phyloP scores from a whole-genome alignment of 2,888 invertebrate genomes.

The Gortyna flavago region DNA sequence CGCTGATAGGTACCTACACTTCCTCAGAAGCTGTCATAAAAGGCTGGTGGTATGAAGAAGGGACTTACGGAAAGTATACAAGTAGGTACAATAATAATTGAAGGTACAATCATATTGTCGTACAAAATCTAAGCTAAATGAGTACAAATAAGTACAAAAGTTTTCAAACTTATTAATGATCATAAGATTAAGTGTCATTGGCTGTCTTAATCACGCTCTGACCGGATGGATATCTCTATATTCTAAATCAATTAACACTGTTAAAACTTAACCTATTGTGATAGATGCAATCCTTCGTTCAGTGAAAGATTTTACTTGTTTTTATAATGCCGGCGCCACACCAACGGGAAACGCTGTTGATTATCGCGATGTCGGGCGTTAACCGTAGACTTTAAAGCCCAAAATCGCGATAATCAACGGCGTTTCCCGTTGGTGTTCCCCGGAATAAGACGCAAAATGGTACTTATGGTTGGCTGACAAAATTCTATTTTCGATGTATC shows the following conservation, averaged over 20 bases:
- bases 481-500: conserved; percentile 42
- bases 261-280: conserved; percentile 1
- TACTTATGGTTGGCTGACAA: not conserved
- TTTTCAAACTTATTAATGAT: conserved; percentile 58
- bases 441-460: conserved; percentile 21
- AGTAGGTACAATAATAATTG: conserved; percentile 46
- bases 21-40: conserved; percentile 71
- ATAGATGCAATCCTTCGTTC: not conserved
- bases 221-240: conserved; percentile 39
- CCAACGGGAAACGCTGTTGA: too few relatives aligned
- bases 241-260: conserved; percentile 8
- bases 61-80: conserved; percentile 47
- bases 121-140: conserved; percentile 77
- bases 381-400: too few relatives aligned
- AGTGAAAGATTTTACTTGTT: too few relatives aligned
- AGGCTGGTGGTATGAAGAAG: conserved; percentile 50
- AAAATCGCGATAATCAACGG: too few relatives aligned
- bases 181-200: conserved; percentile 32
- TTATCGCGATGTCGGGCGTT: too few relatives aligned
- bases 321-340: too few relatives aligned
- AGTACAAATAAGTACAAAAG: conserved; percentile 72
- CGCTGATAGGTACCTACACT: conserved; percentile 75
- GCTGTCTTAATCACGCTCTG: conserved; percentile 53
- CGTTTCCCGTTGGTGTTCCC: too few relatives aligned
- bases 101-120: conserved; percentile 60